Base-by-base conservation (phyloP, 2,797 vertebrate genomes). In the Setipinna tenuifilis region DNA sequence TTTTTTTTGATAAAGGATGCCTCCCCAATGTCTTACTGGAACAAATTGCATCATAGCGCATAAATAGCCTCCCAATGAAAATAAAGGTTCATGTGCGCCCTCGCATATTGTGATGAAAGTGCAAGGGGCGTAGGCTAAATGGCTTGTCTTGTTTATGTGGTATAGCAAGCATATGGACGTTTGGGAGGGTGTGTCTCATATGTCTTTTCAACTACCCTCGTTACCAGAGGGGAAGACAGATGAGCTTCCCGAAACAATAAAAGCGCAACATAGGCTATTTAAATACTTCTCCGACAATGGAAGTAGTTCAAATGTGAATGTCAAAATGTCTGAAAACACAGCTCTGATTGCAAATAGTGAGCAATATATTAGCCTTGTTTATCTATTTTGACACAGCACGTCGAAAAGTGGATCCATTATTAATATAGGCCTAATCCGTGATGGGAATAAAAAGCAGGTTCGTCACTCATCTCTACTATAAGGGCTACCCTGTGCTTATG, bases 181-280 rank as follows among this genome's bases (percentile, higher is more conserved):
- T 65, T 65, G 71, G 71, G 71, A 78, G 71, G 71, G 71, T 78
- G 71, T 78, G 71, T 78, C 71, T 17, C 35, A 41, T 25, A 68
- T 78, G 71, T 78, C 19, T 78, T 44, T 6, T 44, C 16, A 41
- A 44, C 65, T 31, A 16, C 11, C 16, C 14, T 31, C 65, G 31
- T 35, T 68, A 68, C n/a, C n/a, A 68, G 62, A 21, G 12, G 61
- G 5, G 62, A 12, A 10, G 11, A n/a, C 62, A 25, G 65, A 71
- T 71, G 65, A 71, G 28, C 65, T 28, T 28, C 65, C 6, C 1
- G 65, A 54, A 54, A 54, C 50, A 54, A 9, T 54, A 10, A 54
- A 54, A 54, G 50, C 7, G 2, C 50, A 54, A 48, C n/a, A n/a
- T n/a, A n/a, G n/a, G n/a, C n/a, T 5, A 41, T 41, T 41, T 2